Percentiles rank a stretch among this genome's conserved stretches.
Evolutionary conservation across 1,140 invertebrate genomes (phyloP).

Genomic region (Chlorops oryzae): DNA sequence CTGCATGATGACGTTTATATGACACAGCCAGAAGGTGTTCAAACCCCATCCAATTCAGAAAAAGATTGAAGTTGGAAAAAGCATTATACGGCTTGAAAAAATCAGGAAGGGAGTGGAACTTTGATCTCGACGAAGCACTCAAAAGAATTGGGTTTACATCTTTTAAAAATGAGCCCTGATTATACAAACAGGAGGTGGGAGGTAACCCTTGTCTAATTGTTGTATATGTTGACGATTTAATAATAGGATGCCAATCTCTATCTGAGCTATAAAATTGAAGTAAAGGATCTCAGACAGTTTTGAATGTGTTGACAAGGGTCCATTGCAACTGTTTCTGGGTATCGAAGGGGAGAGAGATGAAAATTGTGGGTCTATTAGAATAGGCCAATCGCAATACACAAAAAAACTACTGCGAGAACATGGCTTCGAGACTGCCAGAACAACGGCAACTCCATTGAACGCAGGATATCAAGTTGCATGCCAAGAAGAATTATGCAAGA

Average conservation of each 20-base stretch:
- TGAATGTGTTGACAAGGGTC: constrained; percentile 2
- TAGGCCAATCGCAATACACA: background rate
- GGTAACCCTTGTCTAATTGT: background rate
- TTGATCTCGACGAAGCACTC: constrained; percentile 24
- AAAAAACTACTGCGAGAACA: background rate
- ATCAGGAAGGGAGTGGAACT: constrained; percentile 26
- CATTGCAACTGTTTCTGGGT: background rate
- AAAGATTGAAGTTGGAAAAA: constrained; percentile 21
- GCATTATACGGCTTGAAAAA: constrained; percentile 34
- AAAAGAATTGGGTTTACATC: constrained; percentile 23
- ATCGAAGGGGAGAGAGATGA: background rate
- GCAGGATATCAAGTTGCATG: background rate
- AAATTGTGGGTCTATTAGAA: background rate
- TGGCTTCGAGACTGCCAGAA: constrained; percentile 13
- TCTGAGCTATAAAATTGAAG: constrained; percentile 11
- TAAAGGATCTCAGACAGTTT: background rate
- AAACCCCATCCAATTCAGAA: constrained; percentile 1
- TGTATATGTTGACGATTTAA: constrained; percentile 9
- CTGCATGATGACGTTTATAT: constrained; percentile 12
- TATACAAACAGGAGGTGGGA: background rate
- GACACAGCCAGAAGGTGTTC: constrained; percentile 3
- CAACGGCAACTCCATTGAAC: background rate
- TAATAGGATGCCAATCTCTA: constrained; percentile 11
- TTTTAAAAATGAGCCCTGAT: constrained; percentile 28
- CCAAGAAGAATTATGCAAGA: background rate